These are phyloP conservation scores for Condylostylus longicornis DNA, from an alignment of 1,140 invertebrate species.

Conservation along the genomic window DNA sequence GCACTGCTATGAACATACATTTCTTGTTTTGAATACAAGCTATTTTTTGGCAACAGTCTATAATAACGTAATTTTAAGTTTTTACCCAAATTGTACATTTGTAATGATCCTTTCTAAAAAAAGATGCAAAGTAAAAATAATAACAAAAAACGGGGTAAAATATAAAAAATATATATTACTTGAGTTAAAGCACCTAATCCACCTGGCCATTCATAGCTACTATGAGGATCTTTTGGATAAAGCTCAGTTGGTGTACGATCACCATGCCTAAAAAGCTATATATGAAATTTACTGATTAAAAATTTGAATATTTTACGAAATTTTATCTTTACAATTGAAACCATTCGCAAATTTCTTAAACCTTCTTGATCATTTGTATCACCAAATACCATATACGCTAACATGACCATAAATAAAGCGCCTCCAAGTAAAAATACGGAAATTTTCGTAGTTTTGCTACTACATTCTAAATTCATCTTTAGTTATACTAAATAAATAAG, in stretches of 20 bases:
- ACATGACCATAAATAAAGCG: conserved; percentile 26
- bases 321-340: conserved; percentile 27
- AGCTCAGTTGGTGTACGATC: conserved; percentile 49
- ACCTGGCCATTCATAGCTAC: conserved; percentile 42
- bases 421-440: conserved; percentile 27
- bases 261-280: conserved; percentile 55
- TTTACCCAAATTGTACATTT: conserved; percentile 60
- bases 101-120: conserved; percentile 56
- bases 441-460: conserved; percentile 31
- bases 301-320: too few species aligned
- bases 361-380: conserved; percentile 29
- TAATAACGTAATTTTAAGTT: conserved; percentile 54
- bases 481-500: too few species aligned
- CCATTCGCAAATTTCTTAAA: conserved; percentile 26
- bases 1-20: conserved; percentile 63
- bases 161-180: conserved; percentile 29
- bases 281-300: not conserved
- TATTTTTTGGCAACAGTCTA: conserved; percentile 44
- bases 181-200: conserved; percentile 50
- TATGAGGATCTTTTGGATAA: conserved; percentile 51
- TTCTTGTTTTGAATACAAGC: conserved; percentile 44
- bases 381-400: conserved; percentile 30
- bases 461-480: too few species aligned
- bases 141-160: not conserved
- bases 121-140: not conserved